phyloP scores from a whole-genome alignment of 2,113 vertebrate species.

The Neogobius melanostomus region DNA sequence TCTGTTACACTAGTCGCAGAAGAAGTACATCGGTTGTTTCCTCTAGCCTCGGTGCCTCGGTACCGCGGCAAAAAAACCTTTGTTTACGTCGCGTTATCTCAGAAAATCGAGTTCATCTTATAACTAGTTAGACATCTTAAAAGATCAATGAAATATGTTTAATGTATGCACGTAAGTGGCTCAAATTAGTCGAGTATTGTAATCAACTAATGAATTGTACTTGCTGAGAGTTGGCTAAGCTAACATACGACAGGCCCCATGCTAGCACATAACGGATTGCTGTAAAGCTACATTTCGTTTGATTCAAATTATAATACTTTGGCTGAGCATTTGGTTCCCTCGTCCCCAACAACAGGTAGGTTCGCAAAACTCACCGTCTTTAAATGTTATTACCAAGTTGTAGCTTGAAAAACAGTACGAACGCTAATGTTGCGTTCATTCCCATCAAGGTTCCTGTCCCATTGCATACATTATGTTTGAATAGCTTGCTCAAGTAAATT shows the following conservation, averaged over 20 bases:
- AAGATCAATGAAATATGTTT: background rate
- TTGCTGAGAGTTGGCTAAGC: background rate
- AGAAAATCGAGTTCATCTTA: background rate
- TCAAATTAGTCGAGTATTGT: background rate
- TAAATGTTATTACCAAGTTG: background rate
- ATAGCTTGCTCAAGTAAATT: background rate
- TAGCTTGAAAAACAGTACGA: background rate
- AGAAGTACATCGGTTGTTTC: background rate
- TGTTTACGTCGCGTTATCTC: background rate
- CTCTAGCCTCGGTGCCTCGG: too few species aligned
- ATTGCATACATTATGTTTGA: too few species aligned
- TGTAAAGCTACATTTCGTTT: background rate
- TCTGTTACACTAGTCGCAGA: background rate
- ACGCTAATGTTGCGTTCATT: background rate
- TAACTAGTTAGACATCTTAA: background rate
- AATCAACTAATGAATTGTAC: background rate
- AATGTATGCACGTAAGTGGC: background rate
- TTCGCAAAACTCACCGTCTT: background rate
- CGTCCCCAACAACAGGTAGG: background rate
- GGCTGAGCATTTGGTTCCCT: background rate
- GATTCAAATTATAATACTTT: background rate
- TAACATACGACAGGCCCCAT: background rate
- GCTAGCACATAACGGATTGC: background rate
- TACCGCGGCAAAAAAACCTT: background rate
- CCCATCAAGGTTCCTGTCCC: background rate